Base-by-base conservation (phyloP, 2,797 vertebrate species). In the Nannoperca obscura region DNA sequence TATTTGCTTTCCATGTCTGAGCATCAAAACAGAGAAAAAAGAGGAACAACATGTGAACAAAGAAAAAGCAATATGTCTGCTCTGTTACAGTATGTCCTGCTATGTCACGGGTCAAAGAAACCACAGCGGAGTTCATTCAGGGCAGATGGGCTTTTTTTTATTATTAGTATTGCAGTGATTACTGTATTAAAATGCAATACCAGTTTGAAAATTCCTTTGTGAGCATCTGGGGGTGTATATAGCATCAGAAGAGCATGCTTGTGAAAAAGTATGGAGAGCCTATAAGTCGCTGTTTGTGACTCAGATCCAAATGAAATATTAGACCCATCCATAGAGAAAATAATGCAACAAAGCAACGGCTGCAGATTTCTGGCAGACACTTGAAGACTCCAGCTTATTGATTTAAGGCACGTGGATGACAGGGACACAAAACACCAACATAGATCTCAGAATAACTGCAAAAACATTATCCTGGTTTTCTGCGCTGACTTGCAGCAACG, bases 51-150 rank as follows among this genome's bases (percentile, higher is more conserved):
- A 64, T 27, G 70, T 83, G 85, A 88, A 89, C 85, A 89, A 86
- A 83, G 78, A 85, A 89, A 85, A 91, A 91, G 91, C 91, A 93
- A 93, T 93, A 93, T 70, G 79, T 91, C 86, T 85, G 79, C 89
- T 81, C 76, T 73, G 63, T 67, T 80, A 55, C 42, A 40, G 71
- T 67, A 47, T 60, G 68, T 60, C 76, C 24, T 59, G 79, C 68
- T 46, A 13, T 50, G 47, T 84, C 65, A 85, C 49, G 46, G 76
- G 74, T 78, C 61, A 72, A 73, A 65, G 27, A 74, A 82, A 74
- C 73, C 61, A 38, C 60, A 52, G 54, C 53, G 30, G 47, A 72
- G 57, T 81, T 85, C 32, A 40, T 47, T 83, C 63, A 73, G 67
- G 70, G 49, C 71, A 72, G 71, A 80, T 53, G 22, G 70, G 80